These are phyloP conservation scores for Melopsittacus undulatus DNA, from an alignment of 2,797 vertebrate genomes.

Conservation along the genomic window DNA sequence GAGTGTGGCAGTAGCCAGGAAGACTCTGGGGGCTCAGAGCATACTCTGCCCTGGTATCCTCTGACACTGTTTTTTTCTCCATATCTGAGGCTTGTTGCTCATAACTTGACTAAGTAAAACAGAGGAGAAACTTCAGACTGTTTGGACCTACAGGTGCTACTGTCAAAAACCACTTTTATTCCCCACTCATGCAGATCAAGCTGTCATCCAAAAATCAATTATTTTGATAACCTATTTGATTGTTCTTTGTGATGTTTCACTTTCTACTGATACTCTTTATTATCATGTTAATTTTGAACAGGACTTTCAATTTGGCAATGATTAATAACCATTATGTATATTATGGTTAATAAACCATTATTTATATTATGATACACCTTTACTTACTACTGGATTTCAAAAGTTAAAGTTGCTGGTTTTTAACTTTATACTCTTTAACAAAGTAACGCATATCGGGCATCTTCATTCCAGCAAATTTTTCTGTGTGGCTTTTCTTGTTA, in stretches of 20 bases:
- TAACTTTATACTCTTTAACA: background rate
- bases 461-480: background rate
- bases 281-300: background rate
- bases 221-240: background rate
- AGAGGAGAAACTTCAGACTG: background rate
- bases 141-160: background rate
- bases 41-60: background rate
- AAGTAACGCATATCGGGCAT: background rate
- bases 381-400: constrained; percentile 1
- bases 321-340: background rate
- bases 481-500: background rate
- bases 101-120: background rate
- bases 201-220: background rate
- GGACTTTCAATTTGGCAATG: background rate
- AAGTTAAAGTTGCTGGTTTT: background rate
- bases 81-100: background rate
- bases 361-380: background rate
- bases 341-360: background rate
- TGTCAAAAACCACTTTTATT: background rate
- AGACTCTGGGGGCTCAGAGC: background rate
- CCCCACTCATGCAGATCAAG: background rate
- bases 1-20: background rate
- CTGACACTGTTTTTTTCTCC: background rate
- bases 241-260: background rate
- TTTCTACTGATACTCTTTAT: background rate